Conservation (phyloP, 2,888 invertebrate species). For the Drosophila silvestris region DNA sequence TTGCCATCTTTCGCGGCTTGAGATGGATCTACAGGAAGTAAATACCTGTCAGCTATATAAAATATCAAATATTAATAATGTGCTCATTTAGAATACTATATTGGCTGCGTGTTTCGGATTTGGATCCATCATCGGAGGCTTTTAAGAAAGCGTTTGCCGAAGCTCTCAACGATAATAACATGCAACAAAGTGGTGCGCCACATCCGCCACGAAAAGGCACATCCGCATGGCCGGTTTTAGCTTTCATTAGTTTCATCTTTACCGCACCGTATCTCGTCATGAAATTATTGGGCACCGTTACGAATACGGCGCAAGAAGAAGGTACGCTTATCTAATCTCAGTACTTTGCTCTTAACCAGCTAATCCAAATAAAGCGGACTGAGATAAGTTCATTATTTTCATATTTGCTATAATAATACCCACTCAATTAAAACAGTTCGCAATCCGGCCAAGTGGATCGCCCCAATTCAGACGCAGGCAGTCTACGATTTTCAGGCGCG, state of each 20-base stretch:
- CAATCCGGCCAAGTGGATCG: slow-evolving; percentile 90
- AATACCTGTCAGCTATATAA: slow-evolving; percentile 6
- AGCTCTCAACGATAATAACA: slow-evolving; percentile 80
- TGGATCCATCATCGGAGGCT: slow-evolving; percentile 83
- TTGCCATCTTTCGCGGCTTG: slow-evolving; percentile 92
- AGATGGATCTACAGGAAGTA: slow-evolving; percentile 92
- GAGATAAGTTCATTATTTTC: slow-evolving; percentile 50
- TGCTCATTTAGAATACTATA: slow-evolving; percentile 78
- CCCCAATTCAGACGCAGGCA: slow-evolving; percentile 89
- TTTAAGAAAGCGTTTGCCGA: slow-evolving; percentile 86
- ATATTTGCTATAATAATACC: slow-evolving; percentile 11
- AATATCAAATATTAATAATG: not conserved
- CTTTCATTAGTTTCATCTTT: slow-evolving; percentile 95
- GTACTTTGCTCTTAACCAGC: slow-evolving; percentile 58
- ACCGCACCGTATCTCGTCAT: slow-evolving; percentile 97
- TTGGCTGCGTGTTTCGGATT: slow-evolving; percentile 83
- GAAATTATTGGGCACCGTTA: slow-evolving; percentile 89
- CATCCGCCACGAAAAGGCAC: slow-evolving; percentile 83
- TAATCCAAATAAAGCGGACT: slow-evolving; percentile 46
- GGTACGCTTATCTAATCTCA: slow-evolving; percentile 85
- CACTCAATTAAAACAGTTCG: slow-evolving; percentile 85
- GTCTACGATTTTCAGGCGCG: slow-evolving; percentile 91
- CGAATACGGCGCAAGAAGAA: slow-evolving; percentile 87
- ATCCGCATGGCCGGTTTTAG: slow-evolving; percentile 94
- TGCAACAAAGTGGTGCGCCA: slow-evolving; percentile 63